Conservation (phyloP, 2,888 invertebrate genomes). For the Selenia dentaria region DNA sequence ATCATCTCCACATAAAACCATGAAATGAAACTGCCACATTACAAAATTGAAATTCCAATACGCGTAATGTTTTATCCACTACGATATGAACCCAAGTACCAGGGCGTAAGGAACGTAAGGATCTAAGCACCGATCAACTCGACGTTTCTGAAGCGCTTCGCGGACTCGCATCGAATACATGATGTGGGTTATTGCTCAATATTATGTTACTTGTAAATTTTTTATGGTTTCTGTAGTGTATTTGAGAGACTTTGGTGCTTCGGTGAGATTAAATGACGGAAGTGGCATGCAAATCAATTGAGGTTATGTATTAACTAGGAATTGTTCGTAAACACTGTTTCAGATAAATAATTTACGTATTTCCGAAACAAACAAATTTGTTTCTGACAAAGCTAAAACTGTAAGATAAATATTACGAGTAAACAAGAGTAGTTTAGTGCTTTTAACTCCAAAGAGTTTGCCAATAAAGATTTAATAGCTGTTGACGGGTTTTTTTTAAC, state of each 20-base stretch:
- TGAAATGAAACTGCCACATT: neutral
- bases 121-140: conserved; percentile 2
- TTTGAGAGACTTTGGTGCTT: conserved; percentile 30
- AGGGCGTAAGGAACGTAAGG: neutral
- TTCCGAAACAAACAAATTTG: too few species aligned
- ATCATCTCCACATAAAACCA: neutral
- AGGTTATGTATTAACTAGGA: too few species aligned
- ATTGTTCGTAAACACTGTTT: too few species aligned
- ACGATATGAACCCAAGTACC: neutral
- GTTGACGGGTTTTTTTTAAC: too few species aligned
- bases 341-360: too few species aligned
- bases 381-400: too few species aligned
- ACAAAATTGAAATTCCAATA: neutral
- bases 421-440: too few species aligned
- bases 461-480: too few species aligned
- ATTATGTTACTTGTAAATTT: conserved; percentile 36
- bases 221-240: conserved; percentile 30
- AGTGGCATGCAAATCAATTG: neutral
- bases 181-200: conserved; percentile 32
- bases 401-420: too few species aligned
- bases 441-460: too few species aligned
- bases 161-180: conserved; percentile 31
- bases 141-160: conserved; percentile 15
- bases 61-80: neutral
- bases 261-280: conserved; percentile 10